Evolutionary conservation across 2,797 vertebrate species (phyloP).

Genomic region (Labeo calbasu): DNA sequence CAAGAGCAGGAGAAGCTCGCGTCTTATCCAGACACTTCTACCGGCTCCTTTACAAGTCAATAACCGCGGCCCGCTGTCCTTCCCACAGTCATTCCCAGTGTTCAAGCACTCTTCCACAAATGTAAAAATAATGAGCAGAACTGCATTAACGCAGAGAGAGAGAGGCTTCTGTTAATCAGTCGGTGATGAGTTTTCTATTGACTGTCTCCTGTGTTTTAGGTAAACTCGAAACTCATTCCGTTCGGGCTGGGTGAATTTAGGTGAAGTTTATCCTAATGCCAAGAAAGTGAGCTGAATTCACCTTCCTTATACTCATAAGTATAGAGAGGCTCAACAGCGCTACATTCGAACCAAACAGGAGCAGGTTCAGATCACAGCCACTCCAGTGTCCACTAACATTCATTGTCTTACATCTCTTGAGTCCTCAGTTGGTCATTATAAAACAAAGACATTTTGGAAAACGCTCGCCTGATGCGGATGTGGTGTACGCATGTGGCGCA

Average conservation of each 20-base stretch:
- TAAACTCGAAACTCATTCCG: constrained; percentile 77
- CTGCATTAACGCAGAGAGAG: constrained; percentile 68
- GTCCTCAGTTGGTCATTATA: not conserved
- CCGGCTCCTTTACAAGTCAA: constrained; percentile 80
- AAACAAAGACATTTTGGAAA: constrained; percentile 38
- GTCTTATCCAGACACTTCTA: constrained; percentile 81
- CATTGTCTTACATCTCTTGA: constrained; percentile 52
- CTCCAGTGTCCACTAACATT: constrained; percentile 62
- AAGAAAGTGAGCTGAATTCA: constrained; percentile 24
- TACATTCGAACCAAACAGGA: constrained; percentile 48
- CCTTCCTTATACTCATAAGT: no score
- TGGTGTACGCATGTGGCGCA: no score
- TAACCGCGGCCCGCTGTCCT: constrained; percentile 75
- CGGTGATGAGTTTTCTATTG: constrained; percentile 70
- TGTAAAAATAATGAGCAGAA: constrained; percentile 71
- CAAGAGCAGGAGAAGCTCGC: constrained; percentile 75
- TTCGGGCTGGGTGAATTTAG: constrained; percentile 49
- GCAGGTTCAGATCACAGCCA: constrained; percentile 70
- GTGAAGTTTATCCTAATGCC: not conserved
- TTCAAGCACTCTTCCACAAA: constrained; percentile 57
- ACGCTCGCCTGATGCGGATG: not conserved
- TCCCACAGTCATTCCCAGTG: constrained; percentile 69
- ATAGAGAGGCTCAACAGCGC: no score
- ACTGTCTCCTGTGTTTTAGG: constrained; percentile 70
- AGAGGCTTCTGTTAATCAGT: constrained; percentile 74